phyloP scores from a whole-genome alignment of 2,888 invertebrate genomes.

The Sicus ferrugineus region DNA sequence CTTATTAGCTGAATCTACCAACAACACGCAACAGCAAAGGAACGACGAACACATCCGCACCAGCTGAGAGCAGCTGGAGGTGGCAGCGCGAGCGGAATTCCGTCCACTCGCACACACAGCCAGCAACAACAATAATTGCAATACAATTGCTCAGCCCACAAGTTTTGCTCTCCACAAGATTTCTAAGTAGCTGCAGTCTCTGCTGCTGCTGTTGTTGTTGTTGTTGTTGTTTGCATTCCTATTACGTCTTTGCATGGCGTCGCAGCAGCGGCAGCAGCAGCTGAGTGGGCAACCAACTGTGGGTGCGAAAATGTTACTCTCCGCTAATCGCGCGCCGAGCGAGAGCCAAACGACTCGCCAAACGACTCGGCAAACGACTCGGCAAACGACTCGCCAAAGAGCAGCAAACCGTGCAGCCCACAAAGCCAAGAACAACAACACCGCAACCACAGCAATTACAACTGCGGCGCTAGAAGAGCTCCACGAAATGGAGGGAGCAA shows the following conservation, averaged over 20 bases:
- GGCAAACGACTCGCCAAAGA: conserved; percentile 36
- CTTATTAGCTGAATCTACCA: too few species aligned
- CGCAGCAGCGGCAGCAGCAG: conserved; percentile 11
- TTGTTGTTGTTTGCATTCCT: conserved; percentile 41
- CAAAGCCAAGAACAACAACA: conserved; percentile 40
- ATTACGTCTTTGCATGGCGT: conserved; percentile 47
- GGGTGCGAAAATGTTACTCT: conserved; percentile 53
- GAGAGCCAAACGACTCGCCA: conserved; percentile 33
- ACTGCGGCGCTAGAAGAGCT: too few species aligned
- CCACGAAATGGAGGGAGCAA: too few species aligned
- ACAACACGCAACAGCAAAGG: too few species aligned
- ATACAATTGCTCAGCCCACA: too few species aligned
- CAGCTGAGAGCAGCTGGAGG: too few species aligned
- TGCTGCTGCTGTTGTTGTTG: conserved; percentile 50
- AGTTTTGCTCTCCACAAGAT: too few species aligned
- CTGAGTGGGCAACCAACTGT: conserved; percentile 33
- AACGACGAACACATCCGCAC: too few species aligned
- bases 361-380: too few species aligned
- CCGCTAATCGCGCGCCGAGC: conserved; percentile 35
- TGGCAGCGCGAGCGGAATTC: too few species aligned
- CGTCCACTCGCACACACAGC: too few species aligned
- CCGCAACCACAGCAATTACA: background rate
- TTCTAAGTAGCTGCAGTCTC: conserved; percentile 53
- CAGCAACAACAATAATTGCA: too few species aligned
- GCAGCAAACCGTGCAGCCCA: conserved; percentile 39